These are phyloP conservation scores for Allophyes oxyacanthae DNA, from an alignment of 2,888 invertebrate species.

Conservation along the genomic window DNA sequence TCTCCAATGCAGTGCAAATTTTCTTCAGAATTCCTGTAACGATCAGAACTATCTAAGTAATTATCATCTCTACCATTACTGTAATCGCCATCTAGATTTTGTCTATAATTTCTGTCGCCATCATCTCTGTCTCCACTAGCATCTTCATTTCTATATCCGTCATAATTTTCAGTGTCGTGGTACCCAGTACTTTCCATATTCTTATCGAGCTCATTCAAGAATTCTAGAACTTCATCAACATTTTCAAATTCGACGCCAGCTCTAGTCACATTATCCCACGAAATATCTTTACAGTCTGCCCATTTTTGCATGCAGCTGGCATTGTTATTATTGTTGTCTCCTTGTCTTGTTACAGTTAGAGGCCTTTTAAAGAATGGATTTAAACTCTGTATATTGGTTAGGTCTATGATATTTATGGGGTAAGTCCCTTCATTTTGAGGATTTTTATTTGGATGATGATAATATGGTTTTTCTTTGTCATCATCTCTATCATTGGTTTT, in stretches of 20 bases:
- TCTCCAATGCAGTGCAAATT: too few relatives aligned
- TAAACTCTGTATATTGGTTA: constrained; percentile 14
- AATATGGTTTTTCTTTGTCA: not conserved
- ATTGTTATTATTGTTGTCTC: not conserved
- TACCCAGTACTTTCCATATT: not conserved
- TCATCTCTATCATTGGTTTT: not conserved
- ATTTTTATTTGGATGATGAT: not conserved
- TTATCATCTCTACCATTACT: too few relatives aligned
- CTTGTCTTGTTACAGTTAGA: not conserved
- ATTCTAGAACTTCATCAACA: constrained; percentile 10
- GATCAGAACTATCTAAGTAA: too few relatives aligned
- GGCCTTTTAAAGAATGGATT: constrained; percentile 19
- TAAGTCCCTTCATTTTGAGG: not conserved
- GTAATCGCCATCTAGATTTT: too few relatives aligned
- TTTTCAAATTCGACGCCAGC: not conserved
- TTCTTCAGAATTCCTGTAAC: too few relatives aligned
- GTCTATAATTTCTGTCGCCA: too few relatives aligned
- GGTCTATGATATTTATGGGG: constrained; percentile 11
- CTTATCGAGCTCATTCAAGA: constrained; percentile 20
- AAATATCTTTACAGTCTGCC: constrained; percentile 1
- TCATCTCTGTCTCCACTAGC: constrained; percentile 8
- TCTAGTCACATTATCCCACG: not conserved
- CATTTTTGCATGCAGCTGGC: constrained; percentile 2
- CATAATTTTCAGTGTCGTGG: not conserved
- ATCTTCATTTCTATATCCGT: too few relatives aligned